phyloP scores from a whole-genome alignment of 2,888 invertebrate genomes.

The Spilarctia lutea region DNA sequence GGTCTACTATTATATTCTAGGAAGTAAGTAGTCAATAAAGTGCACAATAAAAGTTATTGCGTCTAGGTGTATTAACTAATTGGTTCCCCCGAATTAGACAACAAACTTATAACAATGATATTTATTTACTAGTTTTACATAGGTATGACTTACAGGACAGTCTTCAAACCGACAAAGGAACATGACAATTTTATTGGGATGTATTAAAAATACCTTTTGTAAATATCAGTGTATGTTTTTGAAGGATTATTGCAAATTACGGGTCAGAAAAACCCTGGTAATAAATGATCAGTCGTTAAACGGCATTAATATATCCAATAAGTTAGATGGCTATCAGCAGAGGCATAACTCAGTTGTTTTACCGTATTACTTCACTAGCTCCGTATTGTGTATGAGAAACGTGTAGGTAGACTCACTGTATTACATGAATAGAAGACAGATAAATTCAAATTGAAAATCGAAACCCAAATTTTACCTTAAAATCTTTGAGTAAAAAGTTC shows the following conservation, averaged over 20 bases:
- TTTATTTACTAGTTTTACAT: constrained; percentile 16
- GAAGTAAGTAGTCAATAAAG: constrained; percentile 13
- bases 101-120: constrained; percentile 19
- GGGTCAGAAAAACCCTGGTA: constrained; percentile 23
- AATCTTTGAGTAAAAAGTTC: not conserved
- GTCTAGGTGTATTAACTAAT: constrained; percentile 15
- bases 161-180: constrained; percentile 11
- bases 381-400: constrained; percentile 37
- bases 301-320: constrained; percentile 51
- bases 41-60: not conserved
- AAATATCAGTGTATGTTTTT: constrained; percentile 33
- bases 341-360: constrained; percentile 30
- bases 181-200: constrained; percentile 13
- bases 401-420: constrained; percentile 23
- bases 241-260: constrained; percentile 28
- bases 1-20: not conserved
- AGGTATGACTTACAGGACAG: constrained; percentile 16
- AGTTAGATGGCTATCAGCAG: constrained; percentile 46
- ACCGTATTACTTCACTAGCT: constrained; percentile 46
- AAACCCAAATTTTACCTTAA: not conserved
- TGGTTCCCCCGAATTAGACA: constrained; percentile 9
- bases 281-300: constrained; percentile 48
- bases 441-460: constrained; percentile 7
- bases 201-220: constrained; percentile 22
- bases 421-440: not conserved